Percentiles rank a stretch among this genome's conserved stretches.
phyloP scores from a whole-genome alignment of 2,113 vertebrate genomes.

The Chrysochloris asiatica region DNA sequence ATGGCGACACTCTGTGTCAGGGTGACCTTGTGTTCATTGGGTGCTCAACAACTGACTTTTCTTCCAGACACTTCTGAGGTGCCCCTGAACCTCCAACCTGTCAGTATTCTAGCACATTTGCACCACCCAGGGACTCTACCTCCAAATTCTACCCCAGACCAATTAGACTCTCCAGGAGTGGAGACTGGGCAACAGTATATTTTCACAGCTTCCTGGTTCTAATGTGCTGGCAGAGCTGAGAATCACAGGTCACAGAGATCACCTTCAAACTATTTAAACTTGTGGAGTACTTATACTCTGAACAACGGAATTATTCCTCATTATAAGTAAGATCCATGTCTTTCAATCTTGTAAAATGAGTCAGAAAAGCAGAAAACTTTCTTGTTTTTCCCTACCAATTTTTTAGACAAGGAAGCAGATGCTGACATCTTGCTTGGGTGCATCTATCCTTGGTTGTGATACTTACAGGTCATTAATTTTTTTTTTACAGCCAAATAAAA shows the following conservation, averaged over 20 bases:
- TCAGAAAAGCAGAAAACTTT: background rate
- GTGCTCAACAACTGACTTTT: background rate
- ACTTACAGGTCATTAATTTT: background rate
- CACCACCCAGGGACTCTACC: background rate
- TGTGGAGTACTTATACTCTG: background rate
- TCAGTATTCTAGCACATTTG: background rate
- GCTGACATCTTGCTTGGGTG: background rate
- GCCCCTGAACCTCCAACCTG: background rate
- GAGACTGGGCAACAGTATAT: background rate
- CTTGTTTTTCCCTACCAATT: slow-evolving; percentile 1
- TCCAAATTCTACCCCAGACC: background rate
- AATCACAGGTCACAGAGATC: background rate
- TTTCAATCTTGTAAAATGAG: background rate
- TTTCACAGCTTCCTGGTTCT: background rate
- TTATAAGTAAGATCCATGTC: background rate
- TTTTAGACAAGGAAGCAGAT: background rate
- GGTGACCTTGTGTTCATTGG: background rate
- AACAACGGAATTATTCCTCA: background rate
- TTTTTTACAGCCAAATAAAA: background rate
- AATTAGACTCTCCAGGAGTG: background rate
- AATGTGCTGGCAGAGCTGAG: background rate
- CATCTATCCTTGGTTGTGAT: background rate
- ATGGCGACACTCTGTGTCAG: background rate
- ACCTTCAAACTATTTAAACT: background rate
- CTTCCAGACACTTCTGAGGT: background rate